Percentiles rank a stretch among this genome's conserved stretches.
phyloP scores from a whole-genome alignment of 2,797 vertebrate species.

The Xenops minutus region DNA sequence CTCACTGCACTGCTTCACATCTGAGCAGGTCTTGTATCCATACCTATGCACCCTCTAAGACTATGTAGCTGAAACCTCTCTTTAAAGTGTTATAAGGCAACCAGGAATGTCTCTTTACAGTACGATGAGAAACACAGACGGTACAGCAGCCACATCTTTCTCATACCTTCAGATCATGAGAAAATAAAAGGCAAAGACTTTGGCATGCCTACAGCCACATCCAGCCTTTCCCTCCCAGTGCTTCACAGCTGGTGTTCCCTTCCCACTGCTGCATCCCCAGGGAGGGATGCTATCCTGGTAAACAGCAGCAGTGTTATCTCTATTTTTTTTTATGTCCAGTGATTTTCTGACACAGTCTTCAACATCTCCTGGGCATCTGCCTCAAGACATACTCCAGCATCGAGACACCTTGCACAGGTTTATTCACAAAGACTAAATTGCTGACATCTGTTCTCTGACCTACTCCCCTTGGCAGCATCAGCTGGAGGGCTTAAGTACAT shows the following conservation, averaged over 20 bases:
- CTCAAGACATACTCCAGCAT: background rate
- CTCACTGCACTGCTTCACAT: background rate
- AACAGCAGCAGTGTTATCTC: background rate
- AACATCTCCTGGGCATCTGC: background rate
- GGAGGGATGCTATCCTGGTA: background rate
- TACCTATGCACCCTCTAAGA: background rate
- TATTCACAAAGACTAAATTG: background rate
- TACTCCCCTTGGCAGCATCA: background rate
- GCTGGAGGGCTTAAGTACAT: background rate
- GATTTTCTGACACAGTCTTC: background rate
- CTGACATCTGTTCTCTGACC: background rate
- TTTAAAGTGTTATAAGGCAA: background rate
- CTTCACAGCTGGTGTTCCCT: fast-evolving
- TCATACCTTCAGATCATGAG: background rate
- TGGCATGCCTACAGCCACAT: fast-evolving
- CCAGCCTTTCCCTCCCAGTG: background rate
- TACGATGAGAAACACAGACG: background rate
- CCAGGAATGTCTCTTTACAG: background rate
- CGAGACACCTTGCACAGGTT: background rate
- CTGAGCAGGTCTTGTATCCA: background rate
- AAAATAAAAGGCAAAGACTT: background rate
- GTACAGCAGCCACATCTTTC: background rate
- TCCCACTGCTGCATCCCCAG: background rate
- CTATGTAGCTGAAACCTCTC: background rate
- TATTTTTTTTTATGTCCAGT: background rate